Evolutionary conservation across 1,140 invertebrate genomes (phyloP), one percentile per base, ranked within the genome.

Genomic region (Drosophila insularis): DNA sequence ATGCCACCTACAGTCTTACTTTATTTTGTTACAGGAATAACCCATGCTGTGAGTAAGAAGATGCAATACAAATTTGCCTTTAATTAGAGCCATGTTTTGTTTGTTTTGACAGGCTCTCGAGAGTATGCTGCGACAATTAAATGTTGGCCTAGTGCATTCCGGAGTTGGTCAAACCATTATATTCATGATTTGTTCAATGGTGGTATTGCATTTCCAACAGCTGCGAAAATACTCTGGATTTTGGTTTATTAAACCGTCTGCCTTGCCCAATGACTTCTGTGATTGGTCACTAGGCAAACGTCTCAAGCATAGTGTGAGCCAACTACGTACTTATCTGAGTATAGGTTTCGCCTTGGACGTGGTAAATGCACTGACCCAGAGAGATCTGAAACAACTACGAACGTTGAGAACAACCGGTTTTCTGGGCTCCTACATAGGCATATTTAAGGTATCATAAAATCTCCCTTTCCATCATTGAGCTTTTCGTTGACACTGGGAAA

Each of bases 211-310:
- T 1, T 43, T 63, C 1, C 80, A 85, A 23, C 68, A 84, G 39
- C 4, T n/a, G 0, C 5, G 10, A 7, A 40, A 31, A 0, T 84
- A 78, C 27, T 63, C 64, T 0, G 78, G 81, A 10, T 85, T 85
- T 46, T 85, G 81, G 81, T 85, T 85, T 32, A 85, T 84, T 1
- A 73, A 55, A 13, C 80, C 81, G 3, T 7, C 27, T 3, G 21
- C 13, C n/a, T 27, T 76, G 53, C 46, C 73, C 0, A 3, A 56
- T 21, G 61, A 82, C 32, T 63, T 59, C 8, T 10, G 21, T 0
- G 60, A 82, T 14, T 46, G 66, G 61, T 13, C 56, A 1, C 10
- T 68, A 2, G 4, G 0, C 1, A 10, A 53, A 35, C 73, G 64
- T 3, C 1, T 70, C 1, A 62, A n/a, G 14, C 53, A 68, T 19